Base-by-base conservation (phyloP, 2,888 invertebrate species). In the Eristalinus sepulchralis region DNA sequence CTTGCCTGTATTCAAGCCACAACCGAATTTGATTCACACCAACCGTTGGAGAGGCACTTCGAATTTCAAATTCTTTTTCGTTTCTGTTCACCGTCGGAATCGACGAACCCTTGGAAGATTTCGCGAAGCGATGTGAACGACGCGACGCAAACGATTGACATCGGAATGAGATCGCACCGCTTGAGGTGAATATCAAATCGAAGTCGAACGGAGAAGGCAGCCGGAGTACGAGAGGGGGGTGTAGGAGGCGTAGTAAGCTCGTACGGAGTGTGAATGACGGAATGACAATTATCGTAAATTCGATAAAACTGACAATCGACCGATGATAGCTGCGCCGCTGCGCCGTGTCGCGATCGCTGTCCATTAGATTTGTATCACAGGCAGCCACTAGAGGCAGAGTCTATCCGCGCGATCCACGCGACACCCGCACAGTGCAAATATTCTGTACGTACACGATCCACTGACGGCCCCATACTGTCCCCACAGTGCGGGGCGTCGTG, bases 201-300 rank as follows among this genome's bases (percentile, higher is more conserved):
- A 75, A 33, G 62, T 62, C 81, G 66, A 62, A 55, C 71, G 67
- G 13, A 77, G 34, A 10, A 34, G 34, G 11, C n/a, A n/a, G 47
- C n/a, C 13, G 13, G 17, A 34, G 34, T 6, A 1, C 6, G 47
- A 1, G n/a, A 6, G 5, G 47, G 47, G 77, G 77, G 85, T 85
- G 85, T 85, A 77, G 85, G 85, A 82, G 85, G 82, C 82, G 27
- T 77, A 82, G 72, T 33, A 63, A 71, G 59, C 20, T 36, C 55
- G 63, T 5, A 27, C 24, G 17, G 63, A 81, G 85, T 85, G 81
- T 72, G 82, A 82, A 77, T 85, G 84, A 81, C 76, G 75, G 75
- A 80, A 76, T 81, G 82, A 82, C 53, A 85, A 85, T 85, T 85
- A 85, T 85, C 85, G 78, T 85, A 82, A 85, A 82, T 85, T 78